Evolutionary conservation across 2,113 vertebrate species (phyloP).

Genomic region (Orthonyx spaldingii): DNA sequence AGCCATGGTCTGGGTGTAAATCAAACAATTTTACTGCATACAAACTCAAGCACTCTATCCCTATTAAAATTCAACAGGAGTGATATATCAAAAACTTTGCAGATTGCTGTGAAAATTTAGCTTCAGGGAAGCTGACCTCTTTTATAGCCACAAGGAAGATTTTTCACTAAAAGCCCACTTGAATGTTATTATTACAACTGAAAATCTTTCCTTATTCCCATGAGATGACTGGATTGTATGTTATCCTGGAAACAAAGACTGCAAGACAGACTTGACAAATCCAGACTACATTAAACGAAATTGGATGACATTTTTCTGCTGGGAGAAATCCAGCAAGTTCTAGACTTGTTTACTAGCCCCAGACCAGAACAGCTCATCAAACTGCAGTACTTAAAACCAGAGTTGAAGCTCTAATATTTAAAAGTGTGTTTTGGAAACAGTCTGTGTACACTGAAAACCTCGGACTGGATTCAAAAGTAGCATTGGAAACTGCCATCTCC

Average conservation of each 20-base stretch:
- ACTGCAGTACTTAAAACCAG: background rate
- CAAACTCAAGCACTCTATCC: background rate
- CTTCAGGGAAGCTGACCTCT: background rate
- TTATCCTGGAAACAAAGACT: background rate
- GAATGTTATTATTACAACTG: background rate
- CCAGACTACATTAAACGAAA: constrained; percentile 16
- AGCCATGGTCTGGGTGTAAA: background rate
- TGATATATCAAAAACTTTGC: background rate
- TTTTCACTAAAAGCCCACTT: background rate
- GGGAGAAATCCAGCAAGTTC: constrained; percentile 28
- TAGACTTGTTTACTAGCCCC: constrained; percentile 43
- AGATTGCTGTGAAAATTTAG: background rate
- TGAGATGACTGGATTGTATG: background rate
- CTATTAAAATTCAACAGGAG: background rate
- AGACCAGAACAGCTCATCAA: constrained; percentile 36
- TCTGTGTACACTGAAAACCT: background rate
- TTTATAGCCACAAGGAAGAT: background rate
- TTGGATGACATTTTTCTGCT: background rate
- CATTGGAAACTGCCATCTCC: constrained; percentile 23
- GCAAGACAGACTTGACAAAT: background rate
- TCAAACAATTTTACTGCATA: background rate
- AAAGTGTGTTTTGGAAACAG: constrained; percentile 15
- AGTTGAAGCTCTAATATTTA: constrained; percentile 2
- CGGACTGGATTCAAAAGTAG: constrained; percentile 21
- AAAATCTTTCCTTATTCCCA: background rate